Percentiles rank a stretch among this genome's conserved stretches.
phyloP scores from a whole-genome alignment of 37 sponge, comb jelly and placozoan species.

The Beroe ovata region DNA sequence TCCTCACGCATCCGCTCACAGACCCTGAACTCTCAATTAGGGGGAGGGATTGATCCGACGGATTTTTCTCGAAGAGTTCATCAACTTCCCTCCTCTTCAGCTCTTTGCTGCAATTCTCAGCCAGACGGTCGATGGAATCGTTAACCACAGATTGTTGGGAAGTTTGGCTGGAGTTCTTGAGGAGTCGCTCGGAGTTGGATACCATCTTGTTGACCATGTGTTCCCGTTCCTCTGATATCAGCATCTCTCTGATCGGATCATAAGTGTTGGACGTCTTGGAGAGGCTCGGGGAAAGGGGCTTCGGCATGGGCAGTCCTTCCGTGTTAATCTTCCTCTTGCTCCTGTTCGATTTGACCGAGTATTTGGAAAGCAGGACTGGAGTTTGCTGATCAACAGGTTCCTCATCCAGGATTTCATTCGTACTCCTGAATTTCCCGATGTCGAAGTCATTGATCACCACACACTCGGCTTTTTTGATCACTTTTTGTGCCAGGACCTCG shows the following conservation, averaged over 20 bases:
- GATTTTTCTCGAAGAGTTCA: background rate
- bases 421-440: background rate
- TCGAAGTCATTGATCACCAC: background rate
- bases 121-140: background rate
- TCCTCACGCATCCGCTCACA: background rate
- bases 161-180: background rate
- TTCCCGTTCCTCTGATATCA: conserved; percentile 42
- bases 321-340: conserved; percentile 57
- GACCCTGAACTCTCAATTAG: background rate
- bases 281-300: background rate
- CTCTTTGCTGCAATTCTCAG: background rate
- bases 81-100: conserved; percentile 1
- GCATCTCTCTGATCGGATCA: conserved; percentile 34
- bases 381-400: background rate
- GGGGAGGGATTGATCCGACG: conserved; percentile 7
- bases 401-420: conserved; percentile 19
- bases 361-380: background rate
- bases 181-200: conserved; percentile 11
- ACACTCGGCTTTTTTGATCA: conserved; percentile 9
- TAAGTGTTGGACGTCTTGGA: background rate
- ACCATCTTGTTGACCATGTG: background rate
- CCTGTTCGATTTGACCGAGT: background rate
- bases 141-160: background rate
- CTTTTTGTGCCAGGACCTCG: background rate
- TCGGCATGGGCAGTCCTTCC: conserved; percentile 48